phyloP scores from a whole-genome alignment of 2,888 invertebrate genomes.

The Yponomeuta cagnagella region DNA sequence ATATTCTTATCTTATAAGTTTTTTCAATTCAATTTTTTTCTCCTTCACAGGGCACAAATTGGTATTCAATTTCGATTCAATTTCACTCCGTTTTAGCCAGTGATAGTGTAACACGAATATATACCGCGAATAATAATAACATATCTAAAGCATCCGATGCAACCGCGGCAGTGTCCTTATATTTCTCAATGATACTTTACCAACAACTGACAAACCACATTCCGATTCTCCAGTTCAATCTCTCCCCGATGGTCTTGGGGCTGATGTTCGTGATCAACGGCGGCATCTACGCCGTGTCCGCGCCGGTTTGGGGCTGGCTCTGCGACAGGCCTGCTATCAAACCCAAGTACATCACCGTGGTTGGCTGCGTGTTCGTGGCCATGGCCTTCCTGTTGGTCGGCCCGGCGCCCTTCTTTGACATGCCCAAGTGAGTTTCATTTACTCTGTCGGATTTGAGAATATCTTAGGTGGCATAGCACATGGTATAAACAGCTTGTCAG shows the following conservation, averaged over 20 bases:
- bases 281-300: constrained; percentile 85
- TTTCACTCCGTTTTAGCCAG: no score
- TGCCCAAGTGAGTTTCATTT: constrained; percentile 68
- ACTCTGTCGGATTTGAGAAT: not conserved
- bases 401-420: constrained; percentile 85
- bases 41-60: no score
- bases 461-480: not conserved
- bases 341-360: constrained; percentile 81
- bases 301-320: constrained; percentile 87
- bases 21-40: no score
- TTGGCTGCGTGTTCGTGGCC: constrained; percentile 81
- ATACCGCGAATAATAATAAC: no score
- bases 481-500: no score
- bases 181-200: no score
- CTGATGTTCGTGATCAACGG: constrained; percentile 91
- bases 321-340: constrained; percentile 80
- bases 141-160: no score
- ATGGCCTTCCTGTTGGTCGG: constrained; percentile 85
- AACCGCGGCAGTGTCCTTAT: no score
- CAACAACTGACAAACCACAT: no score
- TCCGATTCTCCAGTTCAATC: constrained; percentile 66
- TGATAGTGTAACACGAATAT: no score
- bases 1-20: no score
- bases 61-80: no score
- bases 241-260: constrained; percentile 83